These are phyloP conservation scores for Phytoseiulus persimilis DNA, from an alignment of 2,888 invertebrate species.

Conservation along the genomic window DNA sequence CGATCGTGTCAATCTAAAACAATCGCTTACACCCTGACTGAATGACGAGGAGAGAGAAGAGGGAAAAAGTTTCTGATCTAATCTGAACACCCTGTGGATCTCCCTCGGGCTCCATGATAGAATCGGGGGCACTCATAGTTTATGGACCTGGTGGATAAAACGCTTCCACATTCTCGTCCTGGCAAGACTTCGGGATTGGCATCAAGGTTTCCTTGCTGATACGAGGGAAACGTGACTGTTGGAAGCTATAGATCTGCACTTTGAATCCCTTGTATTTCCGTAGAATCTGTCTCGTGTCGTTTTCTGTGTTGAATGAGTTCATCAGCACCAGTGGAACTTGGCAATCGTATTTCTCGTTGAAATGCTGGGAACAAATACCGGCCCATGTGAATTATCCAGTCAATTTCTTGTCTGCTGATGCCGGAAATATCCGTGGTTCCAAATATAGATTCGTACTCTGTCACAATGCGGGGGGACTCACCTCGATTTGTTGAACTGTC, in stretches of 20 bases:
- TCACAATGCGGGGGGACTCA: constrained; percentile 49
- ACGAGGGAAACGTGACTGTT: constrained; percentile 76
- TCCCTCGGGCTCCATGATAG: constrained; percentile 60
- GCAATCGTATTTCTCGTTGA: constrained; percentile 82
- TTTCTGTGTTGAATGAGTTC: constrained; percentile 99
- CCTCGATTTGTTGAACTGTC: constrained; percentile 92
- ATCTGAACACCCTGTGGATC: too few species aligned
- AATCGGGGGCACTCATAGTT: constrained; percentile 52
- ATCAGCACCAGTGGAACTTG: constrained; percentile 93
- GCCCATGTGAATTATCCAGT: not conserved
- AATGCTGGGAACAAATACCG: constrained; percentile 49
- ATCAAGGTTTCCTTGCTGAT: constrained; percentile 87
- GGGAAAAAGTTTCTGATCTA: too few species aligned
- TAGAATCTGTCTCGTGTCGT: constrained; percentile 85
- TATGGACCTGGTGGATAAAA: constrained; percentile 60
- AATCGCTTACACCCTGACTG: too few species aligned
- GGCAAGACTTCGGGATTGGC: constrained; percentile 70
- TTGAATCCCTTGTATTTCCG: constrained; percentile 84
- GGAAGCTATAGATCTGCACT: constrained; percentile 87
- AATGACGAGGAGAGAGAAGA: too few species aligned
- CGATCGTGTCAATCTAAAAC: too few species aligned
- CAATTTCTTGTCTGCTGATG: too few species aligned
- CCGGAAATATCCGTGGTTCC: too few species aligned
- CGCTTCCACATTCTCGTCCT: constrained; percentile 57
- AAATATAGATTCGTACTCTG: not conserved